Evolutionary conservation across 2,113 vertebrate genomes (phyloP).

Genomic region (Bubo blakistoni): DNA sequence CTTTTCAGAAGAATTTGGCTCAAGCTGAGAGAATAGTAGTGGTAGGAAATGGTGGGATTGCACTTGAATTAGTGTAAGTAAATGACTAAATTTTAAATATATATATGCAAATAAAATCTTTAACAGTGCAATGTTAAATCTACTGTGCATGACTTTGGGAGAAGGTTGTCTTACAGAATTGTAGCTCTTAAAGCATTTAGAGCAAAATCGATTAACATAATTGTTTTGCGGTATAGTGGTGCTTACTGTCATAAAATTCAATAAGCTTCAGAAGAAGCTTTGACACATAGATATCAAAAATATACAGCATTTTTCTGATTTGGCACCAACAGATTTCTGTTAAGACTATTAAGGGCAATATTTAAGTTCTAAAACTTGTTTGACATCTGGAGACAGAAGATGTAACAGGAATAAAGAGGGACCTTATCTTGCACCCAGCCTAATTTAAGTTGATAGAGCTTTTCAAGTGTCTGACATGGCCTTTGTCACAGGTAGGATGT

Average conservation of each 20-base stretch:
- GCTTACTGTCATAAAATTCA: not conserved
- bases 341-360: not conserved
- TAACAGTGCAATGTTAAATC: not conserved
- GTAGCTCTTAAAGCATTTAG: not conserved
- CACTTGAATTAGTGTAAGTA: constrained; percentile 93
- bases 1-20: constrained; percentile 87
- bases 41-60: constrained; percentile 95
- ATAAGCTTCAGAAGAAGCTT: not conserved
- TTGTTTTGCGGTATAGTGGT: not conserved
- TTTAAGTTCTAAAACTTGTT: not conserved
- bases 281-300: not conserved
- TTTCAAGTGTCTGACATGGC: not conserved
- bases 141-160: not conserved
- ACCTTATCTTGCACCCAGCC: not conserved
- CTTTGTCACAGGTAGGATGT: not conserved
- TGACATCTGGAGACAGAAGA: not conserved
- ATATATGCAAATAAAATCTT: not conserved
- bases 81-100: not conserved
- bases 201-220: not conserved
- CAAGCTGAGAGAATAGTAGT: constrained; percentile 87
- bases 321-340: not conserved
- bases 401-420: not conserved
- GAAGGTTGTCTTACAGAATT: not conserved
- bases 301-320: not conserved
- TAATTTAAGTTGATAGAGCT: not conserved